Base-by-base conservation (phyloP, 2,888 invertebrate species). In the Endotricha flammealis region DNA sequence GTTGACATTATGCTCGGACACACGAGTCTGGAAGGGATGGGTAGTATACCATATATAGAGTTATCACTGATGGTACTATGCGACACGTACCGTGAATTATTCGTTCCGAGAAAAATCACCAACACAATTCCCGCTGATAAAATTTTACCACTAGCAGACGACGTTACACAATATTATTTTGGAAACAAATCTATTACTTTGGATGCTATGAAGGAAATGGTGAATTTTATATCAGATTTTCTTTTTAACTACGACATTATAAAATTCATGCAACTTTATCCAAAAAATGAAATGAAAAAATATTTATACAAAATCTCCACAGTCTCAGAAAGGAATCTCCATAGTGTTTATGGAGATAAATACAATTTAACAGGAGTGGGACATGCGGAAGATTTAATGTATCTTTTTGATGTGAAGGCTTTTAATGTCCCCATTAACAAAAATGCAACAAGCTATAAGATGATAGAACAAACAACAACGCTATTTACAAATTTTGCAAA, bases 1-100 rank as follows among this genome's bases (percentile, higher is more conserved):
- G 82, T 90, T 1, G 93, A 93, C 0, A 83, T 92, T 64, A 88
- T 95, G 57, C 82, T 91, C 12, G 94, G 94, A 1, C 64, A 91
- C 6, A 93, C 91, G 6, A 88, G 88, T 1, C 88, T 91, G 36
- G 94, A 94, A 75, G 90, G 91, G 0, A 12, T 65, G 7, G 1
- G 65, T 1, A 50, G 30, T 0, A 22, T 63, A 9, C 14, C 36
- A 2, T 0, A 6, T 3, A 35, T 53, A 6, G 53, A 54, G 30
- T 14, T 33, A 1, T 17, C 16, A 1, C 5, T 51, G 0, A 31
- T 56, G 0, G n/a, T 46, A 8, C 34, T 36, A 1, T 68, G 59
- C 31, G 48, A 50, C 7, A 53, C 41, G 33, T 64, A 60, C 23
- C 42, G 53, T 6, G 76, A 77, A 37, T 12, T 64, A 8, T 38